A percentile compares a stretch with the other conserved stretches of the same genome.
Evolutionary conservation across 2,113 vertebrate species (phyloP).

Genomic region (Oryzias javanicus): DNA sequence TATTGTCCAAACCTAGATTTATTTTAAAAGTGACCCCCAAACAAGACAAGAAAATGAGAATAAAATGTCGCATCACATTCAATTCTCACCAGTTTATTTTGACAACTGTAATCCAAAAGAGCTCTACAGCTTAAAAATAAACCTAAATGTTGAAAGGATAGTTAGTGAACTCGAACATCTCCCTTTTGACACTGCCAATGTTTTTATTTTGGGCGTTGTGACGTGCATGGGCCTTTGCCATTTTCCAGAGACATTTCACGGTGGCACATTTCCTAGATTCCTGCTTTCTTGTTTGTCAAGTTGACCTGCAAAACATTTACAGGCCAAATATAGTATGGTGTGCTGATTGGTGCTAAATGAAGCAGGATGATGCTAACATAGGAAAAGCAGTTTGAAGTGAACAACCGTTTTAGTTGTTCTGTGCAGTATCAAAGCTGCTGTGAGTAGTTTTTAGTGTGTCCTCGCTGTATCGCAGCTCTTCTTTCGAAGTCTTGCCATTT

Average conservation of each 20-base stretch:
- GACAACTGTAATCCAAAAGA: not conserved
- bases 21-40: constrained; percentile 24
- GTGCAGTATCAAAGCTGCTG: not conserved
- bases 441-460: not conserved
- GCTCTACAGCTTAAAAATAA: not conserved
- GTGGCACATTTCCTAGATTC: constrained; percentile 34
- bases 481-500: no score
- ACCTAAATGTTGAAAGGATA: not conserved
- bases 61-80: not conserved
- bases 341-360: constrained; percentile 8
- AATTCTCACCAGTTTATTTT: no score
- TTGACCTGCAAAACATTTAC: constrained; percentile 27
- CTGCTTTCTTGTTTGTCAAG: constrained; percentile 31
- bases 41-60: constrained; percentile 16
- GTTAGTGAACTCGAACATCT: not conserved
- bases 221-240: constrained; percentile 5
- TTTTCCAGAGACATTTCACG: constrained; percentile 27
- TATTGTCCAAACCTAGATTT: constrained; percentile 2
- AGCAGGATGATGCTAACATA: not conserved
- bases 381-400: constrained; percentile 20
- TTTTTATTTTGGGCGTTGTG: constrained; percentile 33
- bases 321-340: constrained; percentile 23
- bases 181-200: not conserved
- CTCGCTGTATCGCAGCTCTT: no score
- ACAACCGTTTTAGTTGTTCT: not conserved